A percentile compares a stretch with the other conserved stretches of the same genome.
These are phyloP conservation scores for Agelastica alni DNA, from an alignment of 2,888 invertebrate species.

Conservation along the genomic window DNA sequence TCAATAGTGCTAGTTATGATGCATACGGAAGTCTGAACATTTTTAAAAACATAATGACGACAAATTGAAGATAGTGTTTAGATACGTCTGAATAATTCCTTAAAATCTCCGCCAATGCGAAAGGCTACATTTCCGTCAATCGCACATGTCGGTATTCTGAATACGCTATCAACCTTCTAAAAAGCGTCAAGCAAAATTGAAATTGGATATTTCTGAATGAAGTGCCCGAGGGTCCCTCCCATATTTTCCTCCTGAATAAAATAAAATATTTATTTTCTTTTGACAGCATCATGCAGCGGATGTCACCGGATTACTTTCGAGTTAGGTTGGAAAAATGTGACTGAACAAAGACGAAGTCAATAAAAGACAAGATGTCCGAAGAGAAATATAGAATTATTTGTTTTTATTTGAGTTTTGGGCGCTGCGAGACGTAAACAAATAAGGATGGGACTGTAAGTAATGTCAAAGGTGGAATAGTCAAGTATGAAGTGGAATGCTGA, in stretches of 20 bases:
- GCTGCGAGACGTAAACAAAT: too few species aligned
- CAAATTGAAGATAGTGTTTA: too few species aligned
- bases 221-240: constrained; percentile 26
- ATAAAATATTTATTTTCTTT: constrained; percentile 21
- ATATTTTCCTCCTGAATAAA: constrained; percentile 18
- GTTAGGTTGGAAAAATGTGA: constrained; percentile 5
- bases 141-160: constrained; percentile 51
- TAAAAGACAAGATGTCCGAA: constrained; percentile 1
- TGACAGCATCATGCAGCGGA: constrained; percentile 18
- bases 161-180: constrained; percentile 45
- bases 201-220: constrained; percentile 41
- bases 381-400: too few species aligned
- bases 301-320: constrained; percentile 13
- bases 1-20: too few species aligned
- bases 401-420: too few species aligned
- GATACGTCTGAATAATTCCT: too few species aligned
- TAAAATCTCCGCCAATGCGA: not conserved
- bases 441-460: too few species aligned
- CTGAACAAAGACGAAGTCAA: constrained; percentile 3
- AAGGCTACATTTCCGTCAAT: constrained; percentile 36
- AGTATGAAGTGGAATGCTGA: too few species aligned
- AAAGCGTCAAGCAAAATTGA: constrained; percentile 41
- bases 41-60: too few species aligned
- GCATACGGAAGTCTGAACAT: too few species aligned
- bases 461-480: too few species aligned